Percentiles rank a stretch among this genome's conserved stretches.
These are phyloP conservation scores for Drosophila persimilis DNA, from an alignment of 1,140 invertebrate species.

Conservation along the genomic window DNA sequence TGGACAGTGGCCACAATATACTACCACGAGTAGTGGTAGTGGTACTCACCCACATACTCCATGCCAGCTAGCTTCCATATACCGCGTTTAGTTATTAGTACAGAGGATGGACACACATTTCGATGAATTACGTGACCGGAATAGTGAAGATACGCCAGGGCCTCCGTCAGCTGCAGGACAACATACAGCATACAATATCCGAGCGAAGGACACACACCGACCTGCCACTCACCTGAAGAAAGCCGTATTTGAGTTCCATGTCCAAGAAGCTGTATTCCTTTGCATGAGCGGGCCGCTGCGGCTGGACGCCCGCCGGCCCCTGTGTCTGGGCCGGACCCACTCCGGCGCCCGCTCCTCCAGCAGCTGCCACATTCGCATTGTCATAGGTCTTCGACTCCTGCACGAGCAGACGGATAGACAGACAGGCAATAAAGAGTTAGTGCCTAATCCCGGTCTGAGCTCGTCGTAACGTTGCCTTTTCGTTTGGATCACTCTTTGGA, in stretches of 20 bases:
- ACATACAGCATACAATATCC: background rate
- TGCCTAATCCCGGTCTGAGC: slow-evolving; percentile 30
- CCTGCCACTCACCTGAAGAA: slow-evolving; percentile 90
- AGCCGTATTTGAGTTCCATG: slow-evolving; percentile 96
- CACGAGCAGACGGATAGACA: slow-evolving; percentile 10
- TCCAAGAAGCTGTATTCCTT: slow-evolving; percentile 94
- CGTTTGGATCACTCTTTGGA: background rate
- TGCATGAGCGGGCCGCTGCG: slow-evolving; percentile 84
- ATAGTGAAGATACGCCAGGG: slow-evolving; percentile 95
- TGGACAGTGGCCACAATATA: background rate
- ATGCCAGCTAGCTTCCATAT: slow-evolving; percentile 98
- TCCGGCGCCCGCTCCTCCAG: slow-evolving; percentile 20
- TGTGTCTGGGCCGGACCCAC: slow-evolving; percentile 50
- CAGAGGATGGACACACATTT: slow-evolving; percentile 96
- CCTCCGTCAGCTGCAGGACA: slow-evolving; percentile 93
- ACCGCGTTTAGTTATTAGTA: slow-evolving; percentile 96
- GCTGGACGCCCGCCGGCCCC: slow-evolving; percentile 54
- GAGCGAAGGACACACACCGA: slow-evolving; percentile 7
- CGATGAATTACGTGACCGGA: slow-evolving; percentile 93
- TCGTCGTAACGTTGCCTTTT: slow-evolving; percentile 12
- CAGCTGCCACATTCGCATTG: slow-evolving; percentile 56
- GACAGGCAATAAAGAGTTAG: slow-evolving; percentile 40
- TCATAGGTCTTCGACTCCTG: slow-evolving; percentile 82
- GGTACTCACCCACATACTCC: slow-evolving; percentile 93
- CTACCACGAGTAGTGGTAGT: background rate